Percentiles rank a stretch among this genome's conserved stretches.
Evolutionary conservation across 2,888 invertebrate genomes (phyloP).

Genomic region (Drosophila hamatofila): DNA sequence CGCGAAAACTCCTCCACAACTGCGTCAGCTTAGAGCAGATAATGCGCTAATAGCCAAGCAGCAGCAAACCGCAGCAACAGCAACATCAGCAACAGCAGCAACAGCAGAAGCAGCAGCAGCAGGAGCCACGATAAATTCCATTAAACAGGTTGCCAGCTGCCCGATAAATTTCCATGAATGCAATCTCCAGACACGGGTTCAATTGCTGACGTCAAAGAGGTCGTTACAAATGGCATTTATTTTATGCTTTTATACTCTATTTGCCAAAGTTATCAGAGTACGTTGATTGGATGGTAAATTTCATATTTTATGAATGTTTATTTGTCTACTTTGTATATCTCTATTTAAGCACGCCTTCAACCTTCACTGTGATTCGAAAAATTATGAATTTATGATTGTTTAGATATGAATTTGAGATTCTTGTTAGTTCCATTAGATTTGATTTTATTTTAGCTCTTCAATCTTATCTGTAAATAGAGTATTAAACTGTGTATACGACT

Average conservation of each 20-base stretch:
- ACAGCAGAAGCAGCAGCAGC: constrained; percentile 9
- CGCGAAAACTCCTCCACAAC: constrained; percentile 34
- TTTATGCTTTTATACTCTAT: not conserved
- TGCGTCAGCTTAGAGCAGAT: constrained; percentile 44
- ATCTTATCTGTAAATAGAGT: not conserved
- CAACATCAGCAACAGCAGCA: not conserved
- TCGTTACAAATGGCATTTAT: not conserved
- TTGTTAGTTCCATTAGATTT: not conserved
- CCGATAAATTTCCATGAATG: constrained; percentile 18
- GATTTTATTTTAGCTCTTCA: not conserved
- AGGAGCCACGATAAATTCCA: constrained; percentile 14
- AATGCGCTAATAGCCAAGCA: constrained; percentile 32
- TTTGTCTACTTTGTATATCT: not conserved
- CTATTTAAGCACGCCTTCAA: not conserved
- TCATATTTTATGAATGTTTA: not conserved
- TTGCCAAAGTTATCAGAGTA: too few relatives aligned
- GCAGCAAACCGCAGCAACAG: constrained; percentile 2
- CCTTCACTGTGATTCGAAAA: not conserved
- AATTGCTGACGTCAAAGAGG: constrained; percentile 34
- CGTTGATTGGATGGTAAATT: not conserved
- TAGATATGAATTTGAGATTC: not conserved
- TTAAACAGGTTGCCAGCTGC: constrained; percentile 18
- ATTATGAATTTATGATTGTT: not conserved
- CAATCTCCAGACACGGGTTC: constrained; percentile 2
- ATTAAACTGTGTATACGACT: not conserved